Conservation (phyloP, 2,888 invertebrate genomes). For the Agrilus biguttatus region DNA sequence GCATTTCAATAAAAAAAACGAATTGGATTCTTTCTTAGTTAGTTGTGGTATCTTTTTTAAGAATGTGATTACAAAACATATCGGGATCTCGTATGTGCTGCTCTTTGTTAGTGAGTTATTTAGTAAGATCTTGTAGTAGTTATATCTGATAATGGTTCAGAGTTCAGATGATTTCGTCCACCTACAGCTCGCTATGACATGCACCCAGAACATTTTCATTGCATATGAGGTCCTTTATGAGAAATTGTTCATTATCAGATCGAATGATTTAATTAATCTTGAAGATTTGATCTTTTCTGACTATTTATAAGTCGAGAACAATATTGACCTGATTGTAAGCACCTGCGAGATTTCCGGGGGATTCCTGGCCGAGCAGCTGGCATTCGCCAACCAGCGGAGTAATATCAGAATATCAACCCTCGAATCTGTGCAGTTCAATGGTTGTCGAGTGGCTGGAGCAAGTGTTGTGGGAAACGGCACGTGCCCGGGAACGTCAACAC, state of each 20-base stretch:
- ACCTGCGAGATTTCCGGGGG: slow-evolving; percentile 10
- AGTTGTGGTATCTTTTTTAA: no score
- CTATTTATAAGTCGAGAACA: slow-evolving; percentile 7
- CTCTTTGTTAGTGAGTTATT: no score
- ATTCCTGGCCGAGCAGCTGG: slow-evolving; percentile 15
- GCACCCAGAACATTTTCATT: no score
- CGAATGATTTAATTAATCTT: slow-evolving; percentile 8
- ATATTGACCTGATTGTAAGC: slow-evolving; percentile 10
- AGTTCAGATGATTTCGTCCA: no score
- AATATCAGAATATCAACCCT: slow-evolving; percentile 23
- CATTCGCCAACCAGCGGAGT: slow-evolving; percentile 19
- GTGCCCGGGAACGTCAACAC: slow-evolving; percentile 30
- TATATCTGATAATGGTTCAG: no score
- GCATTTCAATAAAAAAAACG: no score
- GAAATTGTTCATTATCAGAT: background rate
- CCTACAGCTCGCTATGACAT: no score
- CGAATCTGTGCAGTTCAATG: slow-evolving; percentile 21
- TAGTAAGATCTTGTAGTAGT: no score
- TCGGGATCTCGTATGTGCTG: no score
- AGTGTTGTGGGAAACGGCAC: slow-evolving; percentile 29
- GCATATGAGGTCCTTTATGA: no score
- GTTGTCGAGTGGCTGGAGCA: slow-evolving; percentile 14
- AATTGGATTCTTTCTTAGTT: no score
- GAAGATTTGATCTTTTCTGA: slow-evolving; percentile 5
- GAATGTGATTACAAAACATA: no score